Base-by-base conservation (phyloP, 2,113 vertebrate species). In the Vidua macroura region DNA sequence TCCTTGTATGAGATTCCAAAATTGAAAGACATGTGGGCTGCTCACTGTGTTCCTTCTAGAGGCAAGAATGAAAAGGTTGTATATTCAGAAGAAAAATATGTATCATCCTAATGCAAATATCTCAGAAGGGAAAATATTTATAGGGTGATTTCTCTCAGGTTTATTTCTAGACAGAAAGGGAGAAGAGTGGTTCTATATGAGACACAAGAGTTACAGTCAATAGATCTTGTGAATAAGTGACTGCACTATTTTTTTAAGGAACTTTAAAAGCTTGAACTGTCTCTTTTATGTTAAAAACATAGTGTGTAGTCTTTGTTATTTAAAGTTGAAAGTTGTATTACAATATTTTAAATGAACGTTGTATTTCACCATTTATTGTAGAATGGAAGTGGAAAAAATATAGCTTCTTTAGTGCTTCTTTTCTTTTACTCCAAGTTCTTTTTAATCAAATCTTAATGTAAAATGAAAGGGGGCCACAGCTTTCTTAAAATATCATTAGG, bases 11-110 rank as follows among this genome's bases (percentile, higher is more conserved):
- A 43, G 18, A 64, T 70, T 37, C 10, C n/a, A 48, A 66, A 86
- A n/a, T 0, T 0, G 28, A 11, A 5, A 7, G 22, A 46, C 24
- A 5, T 16, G 8, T 23, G 24, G 21, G 21, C 27, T 79, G 39
- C 37, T 74, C 25, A 23, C 31, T 37, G 19, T 33, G 31, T 0
- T 69, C 5, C 23, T 91, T 88, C 13, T 52, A 52, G 11, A 79
- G 37, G 9, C 23, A 60, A 67, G 28, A 91, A 55, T 30, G 9
- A 59, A 83, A 89, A 80, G 1, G 2, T n/a, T 64, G 7, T 19
- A 27, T 16, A 35, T 8, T 22, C 33, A 82, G 22, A 69, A n/a
- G 11, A 64, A 84, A 84, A 74, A 60, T 6, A 4, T 70, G 5
- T 52, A 69, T 60, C 44, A 43, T 53, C 31, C 22, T 55, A 55